These are phyloP conservation scores for Sesamia nonagrioides DNA, from an alignment of 1,140 invertebrate species.

Conservation along the genomic window DNA sequence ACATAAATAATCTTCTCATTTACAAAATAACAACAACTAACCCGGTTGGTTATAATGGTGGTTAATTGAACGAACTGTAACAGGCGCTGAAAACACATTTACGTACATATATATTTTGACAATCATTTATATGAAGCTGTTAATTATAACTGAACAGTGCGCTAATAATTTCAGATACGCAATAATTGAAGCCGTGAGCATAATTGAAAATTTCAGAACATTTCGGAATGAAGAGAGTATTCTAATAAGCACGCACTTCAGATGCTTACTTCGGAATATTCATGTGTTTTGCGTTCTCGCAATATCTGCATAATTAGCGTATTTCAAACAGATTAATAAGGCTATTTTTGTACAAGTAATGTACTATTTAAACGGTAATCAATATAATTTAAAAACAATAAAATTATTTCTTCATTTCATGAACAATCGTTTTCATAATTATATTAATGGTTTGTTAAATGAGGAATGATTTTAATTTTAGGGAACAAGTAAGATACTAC, in stretches of 20 bases:
- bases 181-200: not conserved
- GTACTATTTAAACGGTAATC: not conserved
- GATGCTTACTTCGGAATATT: not conserved
- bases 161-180: constrained; percentile 4
- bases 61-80: constrained; percentile 23
- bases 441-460: too few relatives aligned
- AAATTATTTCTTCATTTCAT: too few relatives aligned
- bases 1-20: constrained; percentile 30
- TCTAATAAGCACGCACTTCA: not conserved
- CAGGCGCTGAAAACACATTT: not conserved
- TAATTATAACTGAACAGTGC: constrained; percentile 19
- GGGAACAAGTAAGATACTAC: too few relatives aligned
- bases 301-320: not conserved
- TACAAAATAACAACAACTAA: not conserved
- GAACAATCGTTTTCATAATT: too few relatives aligned
- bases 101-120: constrained; percentile 13
- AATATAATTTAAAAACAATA: too few relatives aligned
- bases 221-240: not conserved
- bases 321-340: too few relatives aligned
- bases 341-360: not conserved
- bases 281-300: not conserved
- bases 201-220: not conserved
- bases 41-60: not conserved
- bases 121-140: constrained; percentile 21
- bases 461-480: too few relatives aligned